Evolutionary conservation across 1,140 invertebrate species (phyloP).

Genomic region (Palaemon carinicauda): DNA sequence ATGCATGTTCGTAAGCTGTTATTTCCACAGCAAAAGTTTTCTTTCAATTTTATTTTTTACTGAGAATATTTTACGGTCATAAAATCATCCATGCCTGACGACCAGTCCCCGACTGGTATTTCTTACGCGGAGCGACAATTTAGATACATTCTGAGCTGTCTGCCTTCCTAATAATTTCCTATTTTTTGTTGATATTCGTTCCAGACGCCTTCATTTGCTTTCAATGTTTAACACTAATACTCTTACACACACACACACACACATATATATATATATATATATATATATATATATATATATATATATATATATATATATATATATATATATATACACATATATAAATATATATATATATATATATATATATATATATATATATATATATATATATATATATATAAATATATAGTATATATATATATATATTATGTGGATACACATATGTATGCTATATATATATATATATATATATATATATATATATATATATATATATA

Average conservation of each 20-base stretch:
- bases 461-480: neutral
- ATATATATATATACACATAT: constrained; percentile 1
- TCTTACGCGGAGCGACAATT: too few relatives aligned
- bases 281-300: constrained; percentile 5
- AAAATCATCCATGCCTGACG: too few relatives aligned
- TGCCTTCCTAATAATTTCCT: too few relatives aligned
- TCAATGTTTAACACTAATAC: too few relatives aligned
- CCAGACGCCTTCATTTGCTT: too few relatives aligned
- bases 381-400: constrained; percentile 7
- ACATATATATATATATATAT: neutral
- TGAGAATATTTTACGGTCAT: too few relatives aligned
- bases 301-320: constrained; percentile 11
- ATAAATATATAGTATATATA: neutral
- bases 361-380: constrained; percentile 12
- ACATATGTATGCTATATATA: constrained; percentile 10
- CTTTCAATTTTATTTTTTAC: neutral
- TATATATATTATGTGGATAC: constrained; percentile 6
- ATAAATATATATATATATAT: constrained; percentile 1
- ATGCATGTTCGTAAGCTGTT: too few relatives aligned
- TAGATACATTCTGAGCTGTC: too few relatives aligned
- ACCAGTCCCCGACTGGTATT: too few relatives aligned
- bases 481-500: constrained; percentile 11
- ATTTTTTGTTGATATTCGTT: too few relatives aligned
- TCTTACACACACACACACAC: too few relatives aligned
- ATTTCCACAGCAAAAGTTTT: neutral